Conservation (phyloP, 2,888 invertebrate genomes). For the Callyntrura guangdongensis region DNA sequence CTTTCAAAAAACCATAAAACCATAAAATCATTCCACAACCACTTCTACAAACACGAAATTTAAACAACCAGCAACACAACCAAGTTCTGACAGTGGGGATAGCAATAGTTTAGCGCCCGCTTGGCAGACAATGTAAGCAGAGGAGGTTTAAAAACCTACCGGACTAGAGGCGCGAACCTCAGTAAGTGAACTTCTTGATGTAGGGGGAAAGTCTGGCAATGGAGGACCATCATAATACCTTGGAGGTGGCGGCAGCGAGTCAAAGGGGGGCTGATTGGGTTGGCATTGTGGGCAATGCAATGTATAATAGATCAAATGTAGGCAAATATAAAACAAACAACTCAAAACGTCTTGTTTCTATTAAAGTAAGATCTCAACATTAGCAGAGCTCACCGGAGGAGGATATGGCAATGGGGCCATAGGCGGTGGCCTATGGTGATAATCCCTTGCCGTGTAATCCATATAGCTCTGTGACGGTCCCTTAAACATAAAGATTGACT, state of each 20-base stretch:
- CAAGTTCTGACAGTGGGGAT: not conserved
- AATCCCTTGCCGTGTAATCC: constrained; percentile 81
- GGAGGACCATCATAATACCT: constrained; percentile 94
- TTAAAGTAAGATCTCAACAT: not conserved
- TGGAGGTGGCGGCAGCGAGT: constrained; percentile 91
- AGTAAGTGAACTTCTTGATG: constrained; percentile 86
- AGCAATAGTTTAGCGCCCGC: too few relatives aligned
- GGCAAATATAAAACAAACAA: not conserved
- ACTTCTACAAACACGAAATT: too few relatives aligned
- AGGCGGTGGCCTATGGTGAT: constrained; percentile 84
- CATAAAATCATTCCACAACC: too few relatives aligned
- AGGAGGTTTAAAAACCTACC: constrained; percentile 77
- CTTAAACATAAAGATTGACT: constrained; percentile 46
- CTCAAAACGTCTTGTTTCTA: not conserved
- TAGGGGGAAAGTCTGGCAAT: constrained; percentile 91
- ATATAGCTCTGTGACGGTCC: constrained; percentile 79
- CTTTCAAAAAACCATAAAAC: too few relatives aligned
- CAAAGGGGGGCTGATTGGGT: constrained; percentile 85
- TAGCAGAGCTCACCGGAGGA: constrained; percentile 87
- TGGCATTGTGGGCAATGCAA: not conserved
- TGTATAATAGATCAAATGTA: not conserved
- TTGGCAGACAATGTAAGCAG: not conserved
- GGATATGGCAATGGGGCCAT: constrained; percentile 93
- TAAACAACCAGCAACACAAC: not conserved
- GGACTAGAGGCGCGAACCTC: constrained; percentile 85